phyloP scores from a whole-genome alignment of 2,888 invertebrate species.

The Aproaerema taeniolella region DNA sequence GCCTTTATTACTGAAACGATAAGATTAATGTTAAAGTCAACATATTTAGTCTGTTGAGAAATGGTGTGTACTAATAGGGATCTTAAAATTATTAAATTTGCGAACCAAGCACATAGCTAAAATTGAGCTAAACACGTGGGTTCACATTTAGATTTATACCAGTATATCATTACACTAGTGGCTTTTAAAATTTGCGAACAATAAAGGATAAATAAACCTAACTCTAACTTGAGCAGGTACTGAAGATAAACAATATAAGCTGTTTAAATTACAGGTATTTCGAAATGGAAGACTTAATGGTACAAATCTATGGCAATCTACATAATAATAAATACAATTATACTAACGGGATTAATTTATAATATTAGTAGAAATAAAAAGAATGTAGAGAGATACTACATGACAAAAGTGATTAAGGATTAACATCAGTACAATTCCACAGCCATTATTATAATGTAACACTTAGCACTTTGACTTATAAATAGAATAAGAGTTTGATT shows the following conservation, averaged over 20 bases:
- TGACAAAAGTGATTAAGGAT: conserved; percentile 53
- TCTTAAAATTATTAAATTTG: no score
- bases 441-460: conserved; percentile 68
- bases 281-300: conserved; percentile 72
- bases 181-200: conserved; percentile 24
- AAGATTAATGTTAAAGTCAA: no score
- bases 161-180: conserved; percentile 12
- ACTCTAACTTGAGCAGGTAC: conserved; percentile 58
- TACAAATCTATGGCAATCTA: conserved; percentile 61
- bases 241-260: conserved; percentile 40
- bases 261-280: conserved; percentile 47
- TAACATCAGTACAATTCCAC: conserved; percentile 72
- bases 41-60: no score
- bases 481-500: conserved; percentile 47
- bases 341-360: conserved; percentile 43
- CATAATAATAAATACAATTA: conserved; percentile 40
- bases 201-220: conserved; percentile 37
- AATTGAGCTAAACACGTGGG: conserved; percentile 3
- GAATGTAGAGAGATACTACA: conserved; percentile 41
- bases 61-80: no score
- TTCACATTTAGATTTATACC: conserved; percentile 10
- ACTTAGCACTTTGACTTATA: conserved; percentile 63
- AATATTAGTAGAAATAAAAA: conserved; percentile 40
- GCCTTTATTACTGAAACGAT: no score
- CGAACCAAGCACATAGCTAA: no score